phyloP scores from a whole-genome alignment of 64 coral and sea anemone species.

The Anthopleura sola region DNA sequence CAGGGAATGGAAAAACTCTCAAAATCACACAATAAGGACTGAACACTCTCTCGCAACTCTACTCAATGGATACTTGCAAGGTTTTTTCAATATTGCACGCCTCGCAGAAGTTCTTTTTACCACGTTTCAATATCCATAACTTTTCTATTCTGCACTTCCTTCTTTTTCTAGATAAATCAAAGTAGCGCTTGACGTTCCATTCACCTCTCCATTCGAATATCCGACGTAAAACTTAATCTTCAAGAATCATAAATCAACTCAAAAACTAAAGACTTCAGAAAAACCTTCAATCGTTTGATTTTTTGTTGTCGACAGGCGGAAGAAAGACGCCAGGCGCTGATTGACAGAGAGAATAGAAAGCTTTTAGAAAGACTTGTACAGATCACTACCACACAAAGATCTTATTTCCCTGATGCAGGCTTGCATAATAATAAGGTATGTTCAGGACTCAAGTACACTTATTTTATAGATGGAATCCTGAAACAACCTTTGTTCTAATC shows the following conservation, averaged over 20 bases:
- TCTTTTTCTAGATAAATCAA: too few species aligned
- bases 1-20: too few species aligned
- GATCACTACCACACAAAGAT: constrained; percentile 32
- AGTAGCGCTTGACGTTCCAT: not conserved
- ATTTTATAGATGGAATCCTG: not conserved
- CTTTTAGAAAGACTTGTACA: constrained; percentile 43
- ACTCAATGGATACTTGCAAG: too few species aligned
- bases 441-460: too few species aligned
- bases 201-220: not conserved
- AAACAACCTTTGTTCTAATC: too few species aligned
- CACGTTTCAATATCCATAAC: too few species aligned
- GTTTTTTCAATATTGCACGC: too few species aligned
- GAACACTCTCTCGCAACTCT: too few species aligned
- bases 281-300: not conserved
- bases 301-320: constrained; percentile 20
- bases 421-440: not conserved
- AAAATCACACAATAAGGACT: too few species aligned
- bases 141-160: too few species aligned
- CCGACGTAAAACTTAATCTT: not conserved
- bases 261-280: not conserved
- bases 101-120: too few species aligned
- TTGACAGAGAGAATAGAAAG: constrained; percentile 53
- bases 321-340: constrained; percentile 44
- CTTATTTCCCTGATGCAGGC: not conserved
- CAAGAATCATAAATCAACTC: not conserved